Base-by-base conservation (phyloP, 2,888 invertebrate species). In the Apomyelois bistriatella region DNA sequence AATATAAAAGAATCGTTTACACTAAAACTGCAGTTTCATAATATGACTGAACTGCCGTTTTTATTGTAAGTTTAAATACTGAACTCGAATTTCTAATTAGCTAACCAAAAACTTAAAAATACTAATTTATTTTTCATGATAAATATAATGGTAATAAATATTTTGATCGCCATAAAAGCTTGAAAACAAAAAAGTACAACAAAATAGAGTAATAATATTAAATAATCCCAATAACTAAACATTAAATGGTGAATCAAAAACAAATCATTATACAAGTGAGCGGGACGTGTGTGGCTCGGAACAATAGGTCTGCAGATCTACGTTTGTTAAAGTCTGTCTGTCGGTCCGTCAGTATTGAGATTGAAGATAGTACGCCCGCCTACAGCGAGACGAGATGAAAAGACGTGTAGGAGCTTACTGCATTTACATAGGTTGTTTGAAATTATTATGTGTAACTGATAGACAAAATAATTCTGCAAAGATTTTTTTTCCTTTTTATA, bases 281-380 rank as follows among this genome's bases (percentile, higher is more conserved):
- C 57, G 54, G 65, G 61, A 68, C 70, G 72, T 74, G 78, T 75
- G 74, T 71, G 69, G 68, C 59, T 53, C 52, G 56, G 75, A 74
- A 84, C 83, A 85, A 85, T 84, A 79, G 83, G 70, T 64, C 60
- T 61, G 62, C 69, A 73, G 79, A 82, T 82, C 82, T 78, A 75
- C 76, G 81, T 81, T 79, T 81, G 83, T 80, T 80, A 81, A 74
- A 73, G 68, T 62, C 73, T 74, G 80, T 78, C 79, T 76, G 81
- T 79, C 78, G 65, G 76, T 78, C 74, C 75, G 79, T 82, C 82
- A 80, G 72, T 69, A 16, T 40, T 52, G 72, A 85, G 86, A 87
- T 85, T 68, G 79, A 68, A 72, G 73, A 65, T 83, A 86, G 66
- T 60, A 58, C 68, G 83, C 76, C 84, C 82, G 79, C 82, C 82